Evolutionary conservation across 2,797 vertebrate genomes (phyloP).

Genomic region (Sternarchorhynchus goeldii): DNA sequence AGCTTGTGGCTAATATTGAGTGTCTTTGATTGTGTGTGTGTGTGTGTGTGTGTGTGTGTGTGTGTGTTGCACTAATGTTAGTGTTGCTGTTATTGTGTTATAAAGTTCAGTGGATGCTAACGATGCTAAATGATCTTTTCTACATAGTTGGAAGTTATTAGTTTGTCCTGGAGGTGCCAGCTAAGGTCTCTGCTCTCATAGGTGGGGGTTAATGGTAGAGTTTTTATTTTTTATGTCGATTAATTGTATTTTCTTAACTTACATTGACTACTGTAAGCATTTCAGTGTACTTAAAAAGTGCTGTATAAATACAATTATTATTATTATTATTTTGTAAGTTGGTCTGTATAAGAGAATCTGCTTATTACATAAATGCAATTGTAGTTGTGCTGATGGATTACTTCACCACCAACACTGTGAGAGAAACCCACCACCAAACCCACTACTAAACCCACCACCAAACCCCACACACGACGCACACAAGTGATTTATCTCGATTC

Average conservation of each 20-base stretch:
- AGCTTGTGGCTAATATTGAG: conserved; percentile 27
- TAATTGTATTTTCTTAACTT: no score
- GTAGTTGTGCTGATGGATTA: no score
- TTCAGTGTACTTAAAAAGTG: no score
- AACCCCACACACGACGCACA: no score
- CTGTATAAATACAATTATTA: no score
- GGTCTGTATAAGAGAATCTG: not conserved
- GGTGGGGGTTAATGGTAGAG: not conserved
- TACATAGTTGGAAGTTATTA: conserved; percentile 28
- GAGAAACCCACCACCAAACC: no score
- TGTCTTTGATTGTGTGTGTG: conserved; percentile 61
- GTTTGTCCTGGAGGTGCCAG: conserved; percentile 9
- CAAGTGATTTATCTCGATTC: no score
- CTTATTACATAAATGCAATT: no score
- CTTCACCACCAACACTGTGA: no score
- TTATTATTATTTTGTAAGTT: not conserved
- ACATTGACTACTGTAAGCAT: no score
- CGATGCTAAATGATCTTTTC: conserved; percentile 17
- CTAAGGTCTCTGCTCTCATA: conserved; percentile 30
- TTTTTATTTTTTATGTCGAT: no score
- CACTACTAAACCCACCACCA: no score
- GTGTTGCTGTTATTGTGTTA: conserved; percentile 32
- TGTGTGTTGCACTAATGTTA: conserved; percentile 9
- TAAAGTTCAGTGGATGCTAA: conserved; percentile 22
- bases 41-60: conserved; percentile 63